Evolutionary conservation across 2,797 vertebrate genomes (phyloP), one percentile per base, ranked within the genome.

Genomic region (Etheostoma perlongum): DNA sequence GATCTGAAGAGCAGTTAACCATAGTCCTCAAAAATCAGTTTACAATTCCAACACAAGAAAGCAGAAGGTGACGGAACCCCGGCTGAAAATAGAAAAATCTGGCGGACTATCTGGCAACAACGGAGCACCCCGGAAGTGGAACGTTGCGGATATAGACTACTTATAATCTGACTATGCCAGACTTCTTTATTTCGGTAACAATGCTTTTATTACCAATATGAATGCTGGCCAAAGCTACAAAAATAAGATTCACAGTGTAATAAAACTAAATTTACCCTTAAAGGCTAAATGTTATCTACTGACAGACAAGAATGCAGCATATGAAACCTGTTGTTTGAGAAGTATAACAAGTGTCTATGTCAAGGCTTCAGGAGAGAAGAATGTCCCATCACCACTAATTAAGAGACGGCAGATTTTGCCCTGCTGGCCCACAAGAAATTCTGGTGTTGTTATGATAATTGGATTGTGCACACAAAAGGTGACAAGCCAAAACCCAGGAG

Each of bases 361-460:
- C 15, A n/a, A 53, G 23, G 33, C 46, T 79, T 65, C 40, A 67
- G 49, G 55, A 70, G 58, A 49, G 36, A 48, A 33, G 9, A 73
- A 64, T 11, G 18, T 23, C 55, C 58, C 49, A 65, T 69, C 57
- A 58, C 5, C 33, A 1, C 73, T 72, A 64, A 79, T 73, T 79
- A 33, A 68, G 33, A 51, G 59, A 77, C 6, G 13, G 30, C 57
- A 72, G 64, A 72, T 68, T 76, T 59, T 23, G 44, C 62, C 63
- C 53, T 36, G 58, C n/a, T 62, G 71, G 68, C 72, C 48, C 47
- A 52, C 65, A 59, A 68, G 55, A 74, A 67, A 69, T 59, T 27
- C 54, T 36, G 40, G 15, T 19, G 52, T n/a, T 57, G 64, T 74
- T 73, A 33, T 72, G 65, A 67, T 83, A 79, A 88, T 72, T 80